phyloP scores from a whole-genome alignment of 2,113 vertebrate species.

The Isurus oxyrinchus region DNA sequence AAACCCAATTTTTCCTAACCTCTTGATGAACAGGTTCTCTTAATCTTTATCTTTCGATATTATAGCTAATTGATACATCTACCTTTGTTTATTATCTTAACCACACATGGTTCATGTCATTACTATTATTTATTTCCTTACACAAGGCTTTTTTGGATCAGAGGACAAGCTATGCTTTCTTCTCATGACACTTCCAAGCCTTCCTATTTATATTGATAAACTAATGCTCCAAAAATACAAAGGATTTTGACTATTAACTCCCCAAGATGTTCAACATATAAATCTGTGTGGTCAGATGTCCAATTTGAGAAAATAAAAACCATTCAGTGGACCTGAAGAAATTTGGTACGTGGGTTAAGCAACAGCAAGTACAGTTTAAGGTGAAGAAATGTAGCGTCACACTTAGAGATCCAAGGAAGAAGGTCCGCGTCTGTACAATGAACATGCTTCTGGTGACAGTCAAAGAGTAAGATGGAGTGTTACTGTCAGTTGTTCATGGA shows the following conservation, averaged over 20 bases:
- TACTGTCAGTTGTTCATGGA: background rate
- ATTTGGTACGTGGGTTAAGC: background rate
- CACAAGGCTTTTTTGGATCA: background rate
- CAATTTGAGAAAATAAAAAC: background rate
- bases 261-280: background rate
- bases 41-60: background rate
- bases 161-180: background rate
- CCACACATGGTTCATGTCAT: background rate
- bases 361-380: background rate
- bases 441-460: background rate
- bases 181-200: background rate
- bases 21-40: background rate
- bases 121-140: background rate
- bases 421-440: background rate
- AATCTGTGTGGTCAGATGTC: background rate
- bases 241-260: background rate
- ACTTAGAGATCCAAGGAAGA: background rate
- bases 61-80: background rate
- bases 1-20: background rate
- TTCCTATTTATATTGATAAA: background rate
- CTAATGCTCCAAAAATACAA: background rate
- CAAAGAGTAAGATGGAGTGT: background rate
- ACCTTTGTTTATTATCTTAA: background rate
- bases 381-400: background rate
- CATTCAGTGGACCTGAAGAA: background rate